A percentile compares a stretch with the other conserved stretches of the same genome.
These are phyloP conservation scores for Camponotus floridanus DNA, from an alignment of 1,140 invertebrate genomes.

Conservation along the genomic window DNA sequence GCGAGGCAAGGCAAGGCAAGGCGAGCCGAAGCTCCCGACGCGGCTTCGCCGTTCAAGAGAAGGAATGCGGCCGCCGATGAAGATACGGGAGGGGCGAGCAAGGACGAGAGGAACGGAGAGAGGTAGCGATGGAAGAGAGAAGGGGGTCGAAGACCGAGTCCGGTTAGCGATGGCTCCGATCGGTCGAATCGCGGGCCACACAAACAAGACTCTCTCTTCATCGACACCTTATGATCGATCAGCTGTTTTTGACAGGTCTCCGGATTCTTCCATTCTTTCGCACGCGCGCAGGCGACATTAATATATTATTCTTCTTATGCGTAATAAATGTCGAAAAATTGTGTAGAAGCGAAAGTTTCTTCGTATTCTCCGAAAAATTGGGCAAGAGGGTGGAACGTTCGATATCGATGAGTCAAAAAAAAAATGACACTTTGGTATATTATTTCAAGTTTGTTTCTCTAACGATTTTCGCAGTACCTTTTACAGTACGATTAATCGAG, in stretches of 20 bases:
- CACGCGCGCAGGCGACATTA: not conserved
- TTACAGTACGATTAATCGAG: slow-evolving; percentile 22
- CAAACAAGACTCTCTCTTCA: slow-evolving; percentile 10
- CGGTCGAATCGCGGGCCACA: not conserved
- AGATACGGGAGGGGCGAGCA: slow-evolving; percentile 38
- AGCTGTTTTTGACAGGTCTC: not conserved
- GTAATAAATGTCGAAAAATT: not conserved
- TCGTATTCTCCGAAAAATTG: not conserved
- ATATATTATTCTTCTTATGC: too few relatives aligned
- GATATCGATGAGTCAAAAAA: not conserved
- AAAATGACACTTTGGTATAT: not conserved
- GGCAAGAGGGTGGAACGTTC: not conserved
- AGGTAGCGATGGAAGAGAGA: slow-evolving; percentile 64
- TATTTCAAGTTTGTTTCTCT: not conserved
- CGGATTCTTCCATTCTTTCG: not conserved
- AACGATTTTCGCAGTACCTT: not conserved
- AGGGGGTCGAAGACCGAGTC: slow-evolving; percentile 73
- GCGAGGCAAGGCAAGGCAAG: slow-evolving; percentile 59
- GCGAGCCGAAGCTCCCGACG: slow-evolving; percentile 60
- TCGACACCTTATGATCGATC: slow-evolving; percentile 22
- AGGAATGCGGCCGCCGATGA: slow-evolving; percentile 82
- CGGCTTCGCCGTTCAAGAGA: slow-evolving; percentile 78
- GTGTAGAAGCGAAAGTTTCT: not conserved
- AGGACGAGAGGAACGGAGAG: slow-evolving; percentile 43
- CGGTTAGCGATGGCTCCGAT: slow-evolving; percentile 63